Evolutionary conservation across 2,888 invertebrate genomes (phyloP).

Genomic region (Campopleginae sp.): DNA sequence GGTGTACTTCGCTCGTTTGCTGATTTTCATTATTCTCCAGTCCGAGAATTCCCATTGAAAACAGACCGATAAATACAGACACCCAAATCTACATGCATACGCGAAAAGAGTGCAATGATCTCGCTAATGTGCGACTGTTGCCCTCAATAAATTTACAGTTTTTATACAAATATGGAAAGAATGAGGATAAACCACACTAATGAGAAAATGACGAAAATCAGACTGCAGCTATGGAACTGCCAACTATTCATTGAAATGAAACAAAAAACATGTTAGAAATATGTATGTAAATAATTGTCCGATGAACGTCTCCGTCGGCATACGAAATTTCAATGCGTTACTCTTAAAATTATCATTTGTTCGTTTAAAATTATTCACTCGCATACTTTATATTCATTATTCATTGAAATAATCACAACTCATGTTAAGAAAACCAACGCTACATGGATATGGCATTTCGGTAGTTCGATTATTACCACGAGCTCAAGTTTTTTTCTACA

Average conservation of each 20-base stretch:
- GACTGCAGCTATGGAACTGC: constrained; percentile 83
- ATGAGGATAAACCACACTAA: constrained; percentile 47
- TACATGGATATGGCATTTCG: constrained; percentile 45
- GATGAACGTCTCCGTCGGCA: constrained; percentile 64
- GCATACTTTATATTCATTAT: constrained; percentile 48
- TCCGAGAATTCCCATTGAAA: constrained; percentile 39
- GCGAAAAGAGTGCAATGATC: constrained; percentile 80
- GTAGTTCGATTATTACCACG: constrained; percentile 33
- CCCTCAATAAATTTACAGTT: constrained; percentile 82
- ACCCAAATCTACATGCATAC: constrained; percentile 9
- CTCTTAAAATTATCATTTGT: constrained; percentile 70
- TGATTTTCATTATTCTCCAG: constrained; percentile 63
- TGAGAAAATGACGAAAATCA: constrained; percentile 66
- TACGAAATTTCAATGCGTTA: constrained; percentile 73
- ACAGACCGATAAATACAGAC: constrained; percentile 53
- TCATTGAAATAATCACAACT: constrained; percentile 50
- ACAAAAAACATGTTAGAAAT: constrained; percentile 67
- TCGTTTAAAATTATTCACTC: constrained; percentile 47
- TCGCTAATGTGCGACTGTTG: constrained; percentile 79
- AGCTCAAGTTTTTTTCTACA: constrained; percentile 9
- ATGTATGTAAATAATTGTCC: constrained; percentile 78
- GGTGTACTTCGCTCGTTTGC: constrained; percentile 69
- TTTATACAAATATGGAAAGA: constrained; percentile 78
- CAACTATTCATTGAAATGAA: constrained; percentile 74
- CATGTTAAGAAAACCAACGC: background rate